phyloP scores from a whole-genome alignment of 1,140 invertebrate genomes.

The Bombus sylvicola region DNA sequence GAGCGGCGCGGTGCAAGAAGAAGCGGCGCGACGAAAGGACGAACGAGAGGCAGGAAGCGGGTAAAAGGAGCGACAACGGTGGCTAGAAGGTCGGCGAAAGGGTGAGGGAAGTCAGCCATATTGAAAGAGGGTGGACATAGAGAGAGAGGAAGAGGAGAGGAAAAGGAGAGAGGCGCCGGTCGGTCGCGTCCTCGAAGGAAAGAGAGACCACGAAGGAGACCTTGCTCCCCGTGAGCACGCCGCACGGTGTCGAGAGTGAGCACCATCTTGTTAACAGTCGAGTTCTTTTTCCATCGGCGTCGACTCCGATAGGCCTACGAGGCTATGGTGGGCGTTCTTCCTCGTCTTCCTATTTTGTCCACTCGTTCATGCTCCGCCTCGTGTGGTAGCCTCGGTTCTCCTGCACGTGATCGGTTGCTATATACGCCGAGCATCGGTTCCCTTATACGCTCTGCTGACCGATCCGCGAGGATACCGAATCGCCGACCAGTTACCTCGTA shows the following conservation, averaged over 20 bases:
- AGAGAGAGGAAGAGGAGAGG: constrained; percentile 30
- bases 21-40: not conserved
- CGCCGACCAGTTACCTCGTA: constrained; percentile 24
- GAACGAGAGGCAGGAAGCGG: constrained; percentile 39
- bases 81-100: constrained; percentile 54
- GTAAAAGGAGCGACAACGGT: constrained; percentile 15
- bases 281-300: constrained; percentile 80
- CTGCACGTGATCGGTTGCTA: constrained; percentile 55
- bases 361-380: constrained; percentile 78
- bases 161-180: constrained; percentile 68
- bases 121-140: constrained; percentile 76
- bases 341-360: constrained; percentile 80
- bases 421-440: constrained; percentile 20
- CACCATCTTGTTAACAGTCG: constrained; percentile 82
- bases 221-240: constrained; percentile 53
- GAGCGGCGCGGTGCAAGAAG: constrained; percentile 41
- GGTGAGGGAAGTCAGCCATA: constrained; percentile 77
- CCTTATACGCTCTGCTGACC: constrained; percentile 35
- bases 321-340: constrained; percentile 80
- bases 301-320: constrained; percentile 79
- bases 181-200: constrained; percentile 70
- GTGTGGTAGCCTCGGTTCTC: constrained; percentile 66
- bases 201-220: constrained; percentile 51
- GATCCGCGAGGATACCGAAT: constrained; percentile 50
- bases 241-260: constrained; percentile 72